Conservation (phyloP, 2,888 invertebrate species). For the Steromphala cineraria region DNA sequence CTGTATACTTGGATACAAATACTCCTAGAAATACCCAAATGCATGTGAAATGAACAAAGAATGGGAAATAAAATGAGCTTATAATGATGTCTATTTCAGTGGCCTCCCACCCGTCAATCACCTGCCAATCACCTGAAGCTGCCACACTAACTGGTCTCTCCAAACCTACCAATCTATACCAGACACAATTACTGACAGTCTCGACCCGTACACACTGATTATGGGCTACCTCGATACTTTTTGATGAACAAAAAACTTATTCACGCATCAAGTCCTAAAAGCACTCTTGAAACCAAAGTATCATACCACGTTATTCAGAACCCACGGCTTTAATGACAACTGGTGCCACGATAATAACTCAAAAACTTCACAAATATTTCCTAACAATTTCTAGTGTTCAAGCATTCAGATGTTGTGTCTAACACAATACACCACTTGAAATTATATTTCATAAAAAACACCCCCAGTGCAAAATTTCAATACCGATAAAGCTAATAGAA, state of each 20-base stretch:
- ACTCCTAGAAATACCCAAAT: too few relatives aligned
- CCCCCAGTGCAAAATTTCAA: neutral
- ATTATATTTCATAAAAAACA: neutral
- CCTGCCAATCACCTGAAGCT: too few relatives aligned
- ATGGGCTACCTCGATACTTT: too few relatives aligned
- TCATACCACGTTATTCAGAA: neutral
- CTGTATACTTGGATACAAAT: too few relatives aligned
- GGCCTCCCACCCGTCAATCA: too few relatives aligned
- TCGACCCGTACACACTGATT: too few relatives aligned
- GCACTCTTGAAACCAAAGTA: neutral
- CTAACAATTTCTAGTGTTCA: constrained; percentile 5
- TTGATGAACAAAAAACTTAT: neutral
- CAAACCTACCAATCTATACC: too few relatives aligned
- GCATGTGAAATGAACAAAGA: too few relatives aligned
- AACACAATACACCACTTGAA: neutral
- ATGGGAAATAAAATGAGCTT: too few relatives aligned
- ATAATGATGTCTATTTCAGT: too few relatives aligned
- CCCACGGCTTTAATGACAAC: neutral
- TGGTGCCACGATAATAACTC: neutral
- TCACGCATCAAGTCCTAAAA: neutral
- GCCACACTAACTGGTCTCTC: too few relatives aligned
- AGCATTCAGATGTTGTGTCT: neutral
- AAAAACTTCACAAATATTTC: constrained; percentile 14
- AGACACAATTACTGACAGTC: too few relatives aligned
- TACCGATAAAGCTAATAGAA: neutral